A percentile compares a stretch with the other conserved stretches of the same genome.
These are phyloP conservation scores for Hydraecia micacea DNA, from an alignment of 2,888 invertebrate species.

Conservation along the genomic window DNA sequence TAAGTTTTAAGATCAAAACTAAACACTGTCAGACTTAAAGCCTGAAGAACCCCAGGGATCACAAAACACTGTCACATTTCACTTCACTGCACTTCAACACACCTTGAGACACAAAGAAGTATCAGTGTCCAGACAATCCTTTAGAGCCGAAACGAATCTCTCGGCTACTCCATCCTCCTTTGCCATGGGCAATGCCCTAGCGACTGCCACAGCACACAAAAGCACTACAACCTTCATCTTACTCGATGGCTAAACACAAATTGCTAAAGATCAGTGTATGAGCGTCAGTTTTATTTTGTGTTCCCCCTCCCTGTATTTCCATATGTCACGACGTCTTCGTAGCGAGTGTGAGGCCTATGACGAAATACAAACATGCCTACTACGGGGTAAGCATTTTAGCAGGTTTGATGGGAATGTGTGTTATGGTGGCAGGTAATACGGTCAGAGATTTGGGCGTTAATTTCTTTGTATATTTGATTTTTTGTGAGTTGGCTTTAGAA, in stretches of 20 bases:
- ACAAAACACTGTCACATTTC: conserved; percentile 69
- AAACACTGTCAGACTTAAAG: conserved; percentile 36
- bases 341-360: conserved; percentile 72
- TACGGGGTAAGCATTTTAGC: conserved; percentile 76
- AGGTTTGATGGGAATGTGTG: conserved; percentile 76
- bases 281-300: conserved; percentile 86
- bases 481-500: background rate
- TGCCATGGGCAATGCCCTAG: conserved; percentile 81
- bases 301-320: conserved; percentile 81
- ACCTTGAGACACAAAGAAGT: conserved; percentile 94
- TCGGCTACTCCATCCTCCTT: conserved; percentile 84
- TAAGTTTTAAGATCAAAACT: conserved; percentile 51
- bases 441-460: conserved; percentile 51
- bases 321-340: conserved; percentile 81
- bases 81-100: conserved; percentile 85
- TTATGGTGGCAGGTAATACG: conserved; percentile 70
- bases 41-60: conserved; percentile 62
- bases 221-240: conserved; percentile 85
- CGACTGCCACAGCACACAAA: conserved; percentile 79
- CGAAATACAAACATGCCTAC: conserved; percentile 77
- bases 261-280: conserved; percentile 83
- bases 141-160: conserved; percentile 86
- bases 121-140: conserved; percentile 93
- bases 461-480: conserved; percentile 40
- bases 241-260: conserved; percentile 80